Conservation (phyloP, 2,888 invertebrate genomes). For the Apantesis nais region DNA sequence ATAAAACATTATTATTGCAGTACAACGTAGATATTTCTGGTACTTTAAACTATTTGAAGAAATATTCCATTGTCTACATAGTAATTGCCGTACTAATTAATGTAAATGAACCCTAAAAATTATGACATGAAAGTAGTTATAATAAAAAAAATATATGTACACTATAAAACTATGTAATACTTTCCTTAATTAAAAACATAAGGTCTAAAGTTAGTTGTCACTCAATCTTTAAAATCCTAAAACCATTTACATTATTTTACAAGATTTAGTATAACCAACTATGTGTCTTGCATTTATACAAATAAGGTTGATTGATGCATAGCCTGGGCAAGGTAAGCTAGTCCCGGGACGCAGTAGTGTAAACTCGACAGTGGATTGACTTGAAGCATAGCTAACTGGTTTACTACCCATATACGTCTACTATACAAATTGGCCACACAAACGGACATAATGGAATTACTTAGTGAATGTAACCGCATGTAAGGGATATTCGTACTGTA, state of each 20-base stretch:
- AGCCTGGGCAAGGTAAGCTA: background rate
- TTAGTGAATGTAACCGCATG: slow-evolving; percentile 36
- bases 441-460: slow-evolving; percentile 48
- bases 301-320: slow-evolving; percentile 20
- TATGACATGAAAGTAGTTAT: background rate
- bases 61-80: background rate
- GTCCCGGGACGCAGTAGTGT: slow-evolving; percentile 45
- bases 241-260: slow-evolving; percentile 8
- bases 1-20: no score
- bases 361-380: slow-evolving; percentile 73
- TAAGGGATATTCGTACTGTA: slow-evolving; percentile 33
- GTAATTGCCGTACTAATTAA: background rate
- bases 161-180: background rate
- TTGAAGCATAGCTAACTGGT: slow-evolving; percentile 52
- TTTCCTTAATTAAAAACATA: background rate
- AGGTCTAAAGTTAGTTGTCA: background rate
- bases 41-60: background rate
- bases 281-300: slow-evolving; percentile 17
- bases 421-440: slow-evolving; percentile 36
- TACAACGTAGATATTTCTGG: background rate
- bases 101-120: background rate
- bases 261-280: slow-evolving; percentile 14
- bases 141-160: background rate
- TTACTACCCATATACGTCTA: slow-evolving; percentile 46
- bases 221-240: background rate